Evolutionary conservation across 2,888 invertebrate genomes (phyloP), one percentile per base, ranked within the genome.

Genomic region (Pristionchus mayeri): DNA sequence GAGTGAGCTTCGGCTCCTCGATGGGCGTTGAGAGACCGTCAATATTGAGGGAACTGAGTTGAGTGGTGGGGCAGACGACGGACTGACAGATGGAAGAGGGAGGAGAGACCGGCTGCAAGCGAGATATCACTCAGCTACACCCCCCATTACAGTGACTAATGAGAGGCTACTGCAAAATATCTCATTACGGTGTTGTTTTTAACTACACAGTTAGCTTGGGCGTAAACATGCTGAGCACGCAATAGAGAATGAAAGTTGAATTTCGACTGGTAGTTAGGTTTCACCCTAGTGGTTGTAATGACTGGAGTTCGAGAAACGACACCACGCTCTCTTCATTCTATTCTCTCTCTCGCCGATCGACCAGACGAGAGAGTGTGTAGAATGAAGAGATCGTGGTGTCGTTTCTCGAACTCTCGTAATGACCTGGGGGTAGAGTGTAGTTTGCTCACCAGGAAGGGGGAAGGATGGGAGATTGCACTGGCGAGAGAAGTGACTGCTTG

Each of bases 51-150:
- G 84, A 50, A 24, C 21, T 37, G 13, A 84, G 84, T 40, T 84
- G 84, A 24, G 84, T 84, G 18, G 84, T 84, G n/a, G 84, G 84
- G n/a, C 84, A 84, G n/a, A n/a, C 24, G 30, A 84, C 7, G 18
- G 84, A 52, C 9, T 30, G 34, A 21, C 54, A 75, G 21, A 54
- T 24, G 13, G 84, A 71, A 3, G 75, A 52, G 7, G 84, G 4
- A 24, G 75, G 4, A 11, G 84, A 54, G 34, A 82, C 63, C 18
- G 80, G 40, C 80, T 80, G 80, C 13, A 80, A 40, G 7, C 6
- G 21, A 57, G n/a, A n/a, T n/a, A 57, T 57, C 11, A 57, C 11
- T 57, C 21, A 24, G 21, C 21, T 57, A 57, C 21, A 21, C 7
- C 21, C 24, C 21, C 7, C 9, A 57, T 4, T 57, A 6, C 21